These are phyloP conservation scores for Gadopsis bispinosus DNA, from an alignment of 2,797 vertebrate genomes.

Conservation along the genomic window DNA sequence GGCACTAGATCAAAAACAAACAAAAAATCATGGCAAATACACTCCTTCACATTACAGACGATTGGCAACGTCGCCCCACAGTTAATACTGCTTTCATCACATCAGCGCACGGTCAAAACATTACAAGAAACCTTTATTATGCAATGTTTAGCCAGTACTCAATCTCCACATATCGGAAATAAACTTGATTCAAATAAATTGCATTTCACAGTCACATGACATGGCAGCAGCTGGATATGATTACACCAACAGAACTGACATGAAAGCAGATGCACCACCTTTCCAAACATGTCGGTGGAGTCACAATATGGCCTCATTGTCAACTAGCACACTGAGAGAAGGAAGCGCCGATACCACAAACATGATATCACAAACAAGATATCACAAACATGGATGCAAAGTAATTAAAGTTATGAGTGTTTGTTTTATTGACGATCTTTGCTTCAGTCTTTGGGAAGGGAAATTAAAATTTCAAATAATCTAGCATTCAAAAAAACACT, in stretches of 20 bases:
- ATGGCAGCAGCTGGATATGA: neutral
- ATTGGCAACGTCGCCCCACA: conserved; percentile 13
- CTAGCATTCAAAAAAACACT: neutral
- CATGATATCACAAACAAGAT: too few relatives aligned
- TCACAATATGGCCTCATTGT: neutral
- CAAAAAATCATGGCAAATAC: conserved; percentile 32
- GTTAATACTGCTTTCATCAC: conserved; percentile 39
- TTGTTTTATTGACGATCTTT: conserved; percentile 10
- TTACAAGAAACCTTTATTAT: neutral
- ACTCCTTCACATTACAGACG: conserved; percentile 57
- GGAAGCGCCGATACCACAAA: neutral
- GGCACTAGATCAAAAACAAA: conserved; percentile 43
- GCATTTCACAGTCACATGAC: conserved; percentile 35
- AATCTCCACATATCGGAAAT: neutral
- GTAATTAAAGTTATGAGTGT: conserved; percentile 20
- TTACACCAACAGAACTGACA: neutral
- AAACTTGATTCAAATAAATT: neutral
- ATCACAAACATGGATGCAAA: neutral
- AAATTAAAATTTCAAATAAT: neutral
- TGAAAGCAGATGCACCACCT: neutral
- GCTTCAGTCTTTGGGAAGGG: neutral
- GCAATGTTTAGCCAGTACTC: neutral
- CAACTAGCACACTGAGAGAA: neutral
- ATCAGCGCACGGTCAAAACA: conserved; percentile 11
- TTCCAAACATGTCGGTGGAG: neutral